Percentiles rank a stretch among this genome's conserved stretches.
Conservation (phyloP, 1,140 invertebrate species). For the Meloidogyne hapla region DNA sequence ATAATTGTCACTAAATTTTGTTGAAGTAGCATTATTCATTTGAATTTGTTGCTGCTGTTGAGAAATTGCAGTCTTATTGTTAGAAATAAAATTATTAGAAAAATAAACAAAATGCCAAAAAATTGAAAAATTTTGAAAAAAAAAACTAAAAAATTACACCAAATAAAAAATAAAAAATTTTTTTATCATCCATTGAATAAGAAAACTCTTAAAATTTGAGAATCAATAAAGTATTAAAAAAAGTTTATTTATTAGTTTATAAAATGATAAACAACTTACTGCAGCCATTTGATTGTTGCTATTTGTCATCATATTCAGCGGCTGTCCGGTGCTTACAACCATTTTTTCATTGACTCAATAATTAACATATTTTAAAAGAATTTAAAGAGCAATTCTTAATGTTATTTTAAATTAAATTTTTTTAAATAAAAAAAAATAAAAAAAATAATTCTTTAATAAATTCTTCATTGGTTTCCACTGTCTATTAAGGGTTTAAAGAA, state of each 20-base stretch:
- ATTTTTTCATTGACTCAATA: neutral
- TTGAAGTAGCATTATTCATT: conserved; percentile 61
- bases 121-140: too few relatives aligned
- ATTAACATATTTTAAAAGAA: neutral
- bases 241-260: too few relatives aligned
- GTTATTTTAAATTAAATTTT: neutral
- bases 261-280: neutral
- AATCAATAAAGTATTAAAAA: too few relatives aligned
- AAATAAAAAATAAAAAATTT: too few relatives aligned
- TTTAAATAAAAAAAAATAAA: neutral
- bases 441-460: neutral
- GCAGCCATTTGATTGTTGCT: neutral
- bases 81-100: too few relatives aligned
- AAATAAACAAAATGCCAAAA: too few relatives aligned
- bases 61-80: neutral
- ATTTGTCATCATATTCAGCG: neutral
- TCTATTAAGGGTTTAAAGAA: neutral
- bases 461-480: neutral
- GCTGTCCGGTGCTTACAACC: neutral
- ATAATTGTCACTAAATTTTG: conserved; percentile 94
- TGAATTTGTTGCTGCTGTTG: conserved; percentile 24
- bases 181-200: too few relatives aligned
- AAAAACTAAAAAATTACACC: too few relatives aligned
- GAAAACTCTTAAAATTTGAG: too few relatives aligned
- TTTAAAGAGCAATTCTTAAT: neutral